Evolutionary conservation across 23 tunicate species (phyloP).

Genomic region (Corella eumyota): DNA sequence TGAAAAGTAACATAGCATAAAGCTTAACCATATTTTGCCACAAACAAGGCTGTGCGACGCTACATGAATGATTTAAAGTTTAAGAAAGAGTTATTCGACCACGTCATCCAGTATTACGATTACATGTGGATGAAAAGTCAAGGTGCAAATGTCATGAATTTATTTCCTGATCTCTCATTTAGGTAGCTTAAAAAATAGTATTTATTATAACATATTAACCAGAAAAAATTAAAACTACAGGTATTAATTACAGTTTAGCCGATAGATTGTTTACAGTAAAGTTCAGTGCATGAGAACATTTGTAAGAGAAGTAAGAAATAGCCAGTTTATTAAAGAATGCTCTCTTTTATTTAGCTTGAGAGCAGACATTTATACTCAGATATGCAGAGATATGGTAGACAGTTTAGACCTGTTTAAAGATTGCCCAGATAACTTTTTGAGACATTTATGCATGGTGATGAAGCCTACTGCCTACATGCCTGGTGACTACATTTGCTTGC

Average conservation of each 20-base stretch:
- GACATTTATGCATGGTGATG: constrained; percentile 82
- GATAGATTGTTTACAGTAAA: neutral
- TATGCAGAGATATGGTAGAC: constrained; percentile 49
- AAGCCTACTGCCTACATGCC: constrained; percentile 68
- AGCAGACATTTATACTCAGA: constrained; percentile 73
- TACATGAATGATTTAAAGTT: constrained; percentile 77
- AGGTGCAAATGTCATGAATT: constrained; percentile 52
- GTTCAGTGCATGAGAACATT: neutral
- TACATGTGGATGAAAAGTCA: constrained; percentile 84
- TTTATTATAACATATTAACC: neutral
- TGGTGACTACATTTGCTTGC: constrained; percentile 79
- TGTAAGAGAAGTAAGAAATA: neutral
- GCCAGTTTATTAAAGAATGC: too few relatives aligned
- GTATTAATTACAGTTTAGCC: neutral
- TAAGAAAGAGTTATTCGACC: constrained; percentile 34
- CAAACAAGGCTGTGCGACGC: constrained; percentile 58
- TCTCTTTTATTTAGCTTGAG: too few relatives aligned
- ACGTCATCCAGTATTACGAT: constrained; percentile 73
- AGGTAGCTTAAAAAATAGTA: too few relatives aligned
- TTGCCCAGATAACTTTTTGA: constrained; percentile 68
- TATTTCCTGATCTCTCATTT: constrained; percentile 81
- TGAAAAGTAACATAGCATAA: too few relatives aligned
- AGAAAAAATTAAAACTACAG: neutral
- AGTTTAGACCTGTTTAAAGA: constrained; percentile 55
- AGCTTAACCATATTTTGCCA: neutral